A percentile compares a stretch with the other conserved stretches of the same genome.
These are phyloP conservation scores for Leptinotarsa peninsularis DNA, from an alignment of 2,888 invertebrate genomes.

Conservation along the genomic window DNA sequence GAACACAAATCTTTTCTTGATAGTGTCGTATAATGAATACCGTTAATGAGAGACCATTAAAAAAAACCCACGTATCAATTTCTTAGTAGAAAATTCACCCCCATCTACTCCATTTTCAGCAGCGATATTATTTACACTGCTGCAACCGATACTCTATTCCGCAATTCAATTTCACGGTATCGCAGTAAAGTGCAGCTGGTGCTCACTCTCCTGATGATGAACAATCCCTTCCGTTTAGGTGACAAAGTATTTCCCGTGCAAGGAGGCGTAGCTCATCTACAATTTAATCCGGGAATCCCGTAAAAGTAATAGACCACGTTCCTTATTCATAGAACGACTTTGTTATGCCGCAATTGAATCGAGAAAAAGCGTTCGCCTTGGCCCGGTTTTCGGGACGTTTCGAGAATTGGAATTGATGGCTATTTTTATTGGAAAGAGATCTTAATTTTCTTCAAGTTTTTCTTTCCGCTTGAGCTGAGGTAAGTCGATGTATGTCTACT, in stretches of 20 bases:
- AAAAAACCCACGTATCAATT: background rate
- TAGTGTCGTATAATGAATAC: too few species aligned
- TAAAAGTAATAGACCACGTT: slow-evolving; percentile 36
- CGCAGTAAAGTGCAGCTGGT: slow-evolving; percentile 14
- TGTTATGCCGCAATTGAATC: slow-evolving; percentile 36
- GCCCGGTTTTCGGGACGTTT: background rate
- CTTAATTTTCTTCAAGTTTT: background rate
- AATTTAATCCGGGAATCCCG: slow-evolving; percentile 33
- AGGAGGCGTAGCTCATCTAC: slow-evolving; percentile 31
- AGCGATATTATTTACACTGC: slow-evolving; percentile 14
- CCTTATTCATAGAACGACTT: slow-evolving; percentile 36
- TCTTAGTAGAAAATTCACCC: background rate
- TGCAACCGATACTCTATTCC: background rate
- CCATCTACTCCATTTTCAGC: background rate
- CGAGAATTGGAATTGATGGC: background rate
- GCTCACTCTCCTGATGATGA: slow-evolving; percentile 17
- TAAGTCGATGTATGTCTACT: too few species aligned
- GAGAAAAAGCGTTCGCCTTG: slow-evolving; percentile 10
- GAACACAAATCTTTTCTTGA: too few species aligned
- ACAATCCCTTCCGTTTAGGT: slow-evolving; percentile 8
- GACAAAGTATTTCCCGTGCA: slow-evolving; percentile 23
- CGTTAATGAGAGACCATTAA: background rate
- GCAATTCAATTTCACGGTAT: slow-evolving; percentile 18
- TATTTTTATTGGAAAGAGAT: background rate
- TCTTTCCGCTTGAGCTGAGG: background rate